Conservation (phyloP, 2,888 invertebrate species). For the Diadegma fenestrale region DNA sequence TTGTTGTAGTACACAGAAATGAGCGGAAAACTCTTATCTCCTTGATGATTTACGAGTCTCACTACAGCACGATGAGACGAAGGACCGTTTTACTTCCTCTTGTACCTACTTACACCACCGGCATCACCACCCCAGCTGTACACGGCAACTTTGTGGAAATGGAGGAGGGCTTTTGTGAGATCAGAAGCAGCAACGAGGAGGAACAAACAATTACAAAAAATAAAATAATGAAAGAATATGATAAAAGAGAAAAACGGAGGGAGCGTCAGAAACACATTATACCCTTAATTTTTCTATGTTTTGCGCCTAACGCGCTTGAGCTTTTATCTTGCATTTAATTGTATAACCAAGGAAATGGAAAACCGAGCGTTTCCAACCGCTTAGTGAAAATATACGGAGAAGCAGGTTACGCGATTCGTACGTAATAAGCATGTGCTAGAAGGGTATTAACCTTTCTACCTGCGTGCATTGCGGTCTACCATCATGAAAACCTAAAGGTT, state of each 20-base stretch:
- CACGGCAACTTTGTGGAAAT: slow-evolving; percentile 41
- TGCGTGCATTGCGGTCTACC: slow-evolving; percentile 1
- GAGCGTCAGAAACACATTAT: slow-evolving; percentile 10
- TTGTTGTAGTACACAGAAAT: slow-evolving; percentile 56
- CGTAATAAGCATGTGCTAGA: slow-evolving; percentile 44
- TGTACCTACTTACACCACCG: slow-evolving; percentile 58
- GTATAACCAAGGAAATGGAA: slow-evolving; percentile 28
- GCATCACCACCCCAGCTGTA: background rate
- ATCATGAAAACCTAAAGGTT: slow-evolving; percentile 55
- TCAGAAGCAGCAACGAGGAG: slow-evolving; percentile 11
- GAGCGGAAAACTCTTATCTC: slow-evolving; percentile 72
- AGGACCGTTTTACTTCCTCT: slow-evolving; percentile 64
- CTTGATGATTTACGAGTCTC: slow-evolving; percentile 70
- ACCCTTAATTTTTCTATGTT: slow-evolving; percentile 10
- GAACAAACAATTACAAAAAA: slow-evolving; percentile 25
- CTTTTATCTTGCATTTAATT: slow-evolving; percentile 35
- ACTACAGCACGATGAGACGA: slow-evolving; percentile 51
- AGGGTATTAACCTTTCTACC: slow-evolving; percentile 29
- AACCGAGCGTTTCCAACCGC: slow-evolving; percentile 38
- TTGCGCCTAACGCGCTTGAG: background rate
- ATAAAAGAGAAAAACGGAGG: slow-evolving; percentile 15
- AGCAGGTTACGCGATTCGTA: slow-evolving; percentile 16
- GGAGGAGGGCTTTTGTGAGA: slow-evolving; percentile 17
- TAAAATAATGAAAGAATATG: slow-evolving; percentile 17
- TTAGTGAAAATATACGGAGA: slow-evolving; percentile 28